phyloP scores from a whole-genome alignment of 2,888 invertebrate genomes.

The Chalcosyrphus nemorum region DNA sequence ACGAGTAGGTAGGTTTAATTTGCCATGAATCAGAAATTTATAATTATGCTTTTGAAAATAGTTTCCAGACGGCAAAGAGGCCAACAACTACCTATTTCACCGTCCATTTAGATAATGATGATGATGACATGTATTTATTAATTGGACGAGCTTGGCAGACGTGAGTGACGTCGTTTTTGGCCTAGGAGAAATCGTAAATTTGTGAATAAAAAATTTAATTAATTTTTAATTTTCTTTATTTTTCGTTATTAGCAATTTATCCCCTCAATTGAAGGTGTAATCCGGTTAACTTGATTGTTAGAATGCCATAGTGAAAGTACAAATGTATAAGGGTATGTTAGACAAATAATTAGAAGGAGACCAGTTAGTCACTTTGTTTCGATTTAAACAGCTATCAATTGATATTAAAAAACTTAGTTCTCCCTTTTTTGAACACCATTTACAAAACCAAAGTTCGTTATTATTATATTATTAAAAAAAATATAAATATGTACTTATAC shows the following conservation, averaged over 20 bases:
- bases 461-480: slow-evolving; percentile 1
- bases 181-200: slow-evolving; percentile 13
- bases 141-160: neutral
- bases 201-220: slow-evolving; percentile 8
- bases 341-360: too few relatives aligned
- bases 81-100: neutral
- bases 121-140: neutral
- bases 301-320: too few relatives aligned
- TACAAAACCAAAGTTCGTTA: too few relatives aligned
- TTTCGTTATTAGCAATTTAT: neutral
- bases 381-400: too few relatives aligned
- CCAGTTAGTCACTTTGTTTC: too few relatives aligned
- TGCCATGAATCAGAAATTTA: neutral
- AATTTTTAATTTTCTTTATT: slow-evolving; percentile 5
- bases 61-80: neutral
- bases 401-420: too few relatives aligned
- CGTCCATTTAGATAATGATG: neutral
- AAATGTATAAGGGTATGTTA: too few relatives aligned
- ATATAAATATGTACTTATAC: too few relatives aligned
- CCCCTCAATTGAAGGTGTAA: neutral
- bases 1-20: neutral
- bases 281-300: too few relatives aligned
- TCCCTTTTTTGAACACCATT: too few relatives aligned
- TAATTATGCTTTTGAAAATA: neutral
- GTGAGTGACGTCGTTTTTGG: slow-evolving; percentile 7